These are phyloP conservation scores for Aphelinus certus DNA, from an alignment of 1,140 invertebrate genomes.

Conservation along the genomic window DNA sequence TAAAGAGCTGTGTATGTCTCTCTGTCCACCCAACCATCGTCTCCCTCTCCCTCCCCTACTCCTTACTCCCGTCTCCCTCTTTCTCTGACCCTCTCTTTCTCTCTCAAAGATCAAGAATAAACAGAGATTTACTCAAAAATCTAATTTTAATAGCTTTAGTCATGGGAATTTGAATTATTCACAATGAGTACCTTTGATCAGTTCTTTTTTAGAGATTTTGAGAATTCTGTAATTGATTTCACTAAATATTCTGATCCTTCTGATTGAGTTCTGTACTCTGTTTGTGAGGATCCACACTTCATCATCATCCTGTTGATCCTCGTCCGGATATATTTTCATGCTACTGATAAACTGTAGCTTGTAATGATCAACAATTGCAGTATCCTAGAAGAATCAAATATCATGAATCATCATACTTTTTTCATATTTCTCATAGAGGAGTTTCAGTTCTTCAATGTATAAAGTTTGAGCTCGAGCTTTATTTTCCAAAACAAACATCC, in stretches of 20 bases:
- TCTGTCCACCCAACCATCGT: no score
- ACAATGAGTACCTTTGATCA: not conserved
- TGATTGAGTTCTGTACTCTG: slow-evolving; percentile 11
- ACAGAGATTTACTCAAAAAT: no score
- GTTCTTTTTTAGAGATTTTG: not conserved
- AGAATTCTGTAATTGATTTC: slow-evolving; percentile 15
- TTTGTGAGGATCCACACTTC: slow-evolving; percentile 1
- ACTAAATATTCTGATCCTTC: slow-evolving; percentile 1
- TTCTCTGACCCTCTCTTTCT: no score
- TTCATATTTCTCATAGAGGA: not conserved
- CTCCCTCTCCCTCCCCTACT: no score
- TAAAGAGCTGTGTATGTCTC: no score
- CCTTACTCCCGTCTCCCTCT: no score
- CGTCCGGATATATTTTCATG: not conserved
- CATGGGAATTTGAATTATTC: not conserved
- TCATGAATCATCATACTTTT: not conserved
- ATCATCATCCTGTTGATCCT: not conserved
- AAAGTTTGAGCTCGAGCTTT: not conserved
- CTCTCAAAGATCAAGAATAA: no score
- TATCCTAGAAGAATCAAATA: slow-evolving; percentile 3
- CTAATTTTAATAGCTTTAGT: no score
- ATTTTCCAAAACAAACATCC: no score
- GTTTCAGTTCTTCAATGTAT: not conserved
- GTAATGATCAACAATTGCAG: not conserved
- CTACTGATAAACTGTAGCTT: slow-evolving; percentile 7